Conservation (phyloP, 1,140 invertebrate species). For the Ditylenchus dipsaci region DNA sequence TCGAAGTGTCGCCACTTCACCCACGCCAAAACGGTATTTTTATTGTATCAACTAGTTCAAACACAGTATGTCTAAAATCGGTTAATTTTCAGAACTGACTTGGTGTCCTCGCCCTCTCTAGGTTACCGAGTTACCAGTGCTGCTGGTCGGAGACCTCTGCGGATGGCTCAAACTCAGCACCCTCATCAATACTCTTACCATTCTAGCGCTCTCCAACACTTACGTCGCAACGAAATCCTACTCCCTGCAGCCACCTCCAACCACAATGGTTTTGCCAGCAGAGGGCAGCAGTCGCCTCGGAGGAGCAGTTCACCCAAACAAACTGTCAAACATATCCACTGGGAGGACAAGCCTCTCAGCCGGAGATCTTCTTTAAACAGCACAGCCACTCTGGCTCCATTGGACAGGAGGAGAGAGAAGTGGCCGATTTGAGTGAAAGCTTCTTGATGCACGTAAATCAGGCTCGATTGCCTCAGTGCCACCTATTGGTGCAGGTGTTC, state of each 20-base stretch:
- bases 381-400: background rate
- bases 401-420: background rate
- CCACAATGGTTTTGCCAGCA: background rate
- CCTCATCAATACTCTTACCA: background rate
- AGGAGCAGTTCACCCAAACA: background rate
- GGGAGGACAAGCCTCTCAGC: background rate
- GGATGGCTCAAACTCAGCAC: background rate
- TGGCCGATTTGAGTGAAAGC: constrained; percentile 5
- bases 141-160: background rate
- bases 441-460: constrained; percentile 6
- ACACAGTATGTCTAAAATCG: background rate
- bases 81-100: background rate
- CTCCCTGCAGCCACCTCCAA: background rate
- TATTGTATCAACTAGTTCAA: background rate
- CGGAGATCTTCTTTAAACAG: background rate
- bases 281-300: background rate
- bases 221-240: background rate
- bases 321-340: too few species aligned
- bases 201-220: background rate
- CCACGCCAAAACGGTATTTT: background rate
- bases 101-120: background rate
- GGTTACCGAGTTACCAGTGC: background rate
- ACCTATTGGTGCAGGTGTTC: constrained; percentile 2
- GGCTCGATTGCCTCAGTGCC: background rate
- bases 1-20: background rate